Evolutionary conservation across 2,888 invertebrate genomes (phyloP).

Genomic region (Eupithecia abbreviata): DNA sequence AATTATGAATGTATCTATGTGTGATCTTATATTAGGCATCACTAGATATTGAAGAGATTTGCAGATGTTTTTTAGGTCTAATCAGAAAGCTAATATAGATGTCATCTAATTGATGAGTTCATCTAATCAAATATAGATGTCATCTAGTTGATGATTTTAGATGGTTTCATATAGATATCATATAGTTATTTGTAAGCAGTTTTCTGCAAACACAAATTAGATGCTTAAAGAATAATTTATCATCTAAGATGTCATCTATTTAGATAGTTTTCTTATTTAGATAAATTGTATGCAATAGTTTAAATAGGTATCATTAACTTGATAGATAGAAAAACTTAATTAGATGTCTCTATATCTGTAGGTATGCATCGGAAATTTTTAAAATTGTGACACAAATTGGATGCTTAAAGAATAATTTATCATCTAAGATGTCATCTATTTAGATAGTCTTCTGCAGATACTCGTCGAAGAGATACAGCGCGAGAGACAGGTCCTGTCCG

Average conservation of each 20-base stretch:
- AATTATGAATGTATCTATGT: no score
- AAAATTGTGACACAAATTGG: background rate
- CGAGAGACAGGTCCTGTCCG: slow-evolving; percentile 85
- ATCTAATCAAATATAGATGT: background rate
- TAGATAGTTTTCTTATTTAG: no score
- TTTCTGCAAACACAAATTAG: background rate
- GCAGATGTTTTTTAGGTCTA: background rate
- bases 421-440: slow-evolving; percentile 33
- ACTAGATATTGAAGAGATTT: background rate
- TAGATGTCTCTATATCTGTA: no score
- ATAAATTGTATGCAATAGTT: no score
- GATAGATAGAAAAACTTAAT: no score
- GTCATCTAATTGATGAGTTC: background rate
- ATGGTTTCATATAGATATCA: background rate
- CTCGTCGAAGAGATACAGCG: slow-evolving; percentile 90
- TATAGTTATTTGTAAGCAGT: background rate
- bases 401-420: background rate
- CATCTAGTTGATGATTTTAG: background rate
- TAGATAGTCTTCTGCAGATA: slow-evolving; percentile 74
- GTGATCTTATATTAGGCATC: no score
- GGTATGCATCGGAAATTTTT: no score
- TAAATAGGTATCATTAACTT: no score
- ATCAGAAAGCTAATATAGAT: no score
- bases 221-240: background rate
- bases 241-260: background rate